A percentile compares a stretch with the other conserved stretches of the same genome.
Evolutionary conservation across 2,113 vertebrate species (phyloP).

Genomic region (Recurvirostra avosetta): DNA sequence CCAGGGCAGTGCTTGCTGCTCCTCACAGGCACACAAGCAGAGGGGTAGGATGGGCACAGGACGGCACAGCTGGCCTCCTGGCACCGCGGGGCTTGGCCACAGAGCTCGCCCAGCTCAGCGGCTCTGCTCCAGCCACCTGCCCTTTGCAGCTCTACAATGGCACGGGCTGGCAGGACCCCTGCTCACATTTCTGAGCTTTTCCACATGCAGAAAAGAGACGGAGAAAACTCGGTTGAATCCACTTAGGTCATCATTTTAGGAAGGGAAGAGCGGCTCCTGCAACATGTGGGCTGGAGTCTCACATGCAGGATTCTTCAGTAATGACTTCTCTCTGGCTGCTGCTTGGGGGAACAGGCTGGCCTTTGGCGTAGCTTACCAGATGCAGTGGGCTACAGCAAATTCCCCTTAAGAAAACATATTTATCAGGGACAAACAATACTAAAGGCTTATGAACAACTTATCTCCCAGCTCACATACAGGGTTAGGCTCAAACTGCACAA

Average conservation of each 20-base stretch:
- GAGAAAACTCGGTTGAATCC: background rate
- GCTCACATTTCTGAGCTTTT: background rate
- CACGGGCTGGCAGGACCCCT: background rate
- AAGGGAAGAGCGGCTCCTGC: background rate
- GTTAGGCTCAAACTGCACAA: background rate
- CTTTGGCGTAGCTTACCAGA: background rate
- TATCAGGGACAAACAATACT: background rate
- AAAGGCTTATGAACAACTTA: background rate
- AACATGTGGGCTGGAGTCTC: background rate
- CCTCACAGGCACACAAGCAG: background rate
- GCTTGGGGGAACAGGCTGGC: background rate
- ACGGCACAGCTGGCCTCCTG: background rate
- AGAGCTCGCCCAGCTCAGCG: rapidly evolving
- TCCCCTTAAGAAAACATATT: background rate
- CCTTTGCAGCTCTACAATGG: rapidly evolving
- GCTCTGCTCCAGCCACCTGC: background rate
- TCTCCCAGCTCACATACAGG: background rate
- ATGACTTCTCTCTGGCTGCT: background rate
- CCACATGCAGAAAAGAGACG: background rate
- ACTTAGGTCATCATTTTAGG: background rate
- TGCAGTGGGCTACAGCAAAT: background rate
- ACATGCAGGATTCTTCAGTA: background rate
- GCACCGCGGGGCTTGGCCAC: rapidly evolving
- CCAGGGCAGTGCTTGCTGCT: background rate
- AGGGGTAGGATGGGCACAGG: background rate